phyloP scores from a whole-genome alignment of 2,888 invertebrate genomes.

The Esperia sulphurella region DNA sequence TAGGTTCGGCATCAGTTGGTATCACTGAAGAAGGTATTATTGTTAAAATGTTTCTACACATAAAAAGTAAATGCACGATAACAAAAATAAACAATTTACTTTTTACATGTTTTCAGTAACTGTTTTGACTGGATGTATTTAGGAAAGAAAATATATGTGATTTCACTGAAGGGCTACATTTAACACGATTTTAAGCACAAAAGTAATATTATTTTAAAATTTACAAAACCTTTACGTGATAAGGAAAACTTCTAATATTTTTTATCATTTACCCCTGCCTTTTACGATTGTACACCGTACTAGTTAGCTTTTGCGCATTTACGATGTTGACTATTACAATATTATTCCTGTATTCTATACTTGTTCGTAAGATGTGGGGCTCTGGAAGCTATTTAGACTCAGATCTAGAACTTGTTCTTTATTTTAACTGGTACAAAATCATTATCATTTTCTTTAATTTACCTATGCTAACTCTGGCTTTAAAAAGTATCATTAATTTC shows the following conservation, averaged over 20 bases:
- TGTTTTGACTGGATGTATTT: conserved; percentile 15
- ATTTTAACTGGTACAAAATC: neutral
- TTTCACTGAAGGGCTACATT: conserved; percentile 32
- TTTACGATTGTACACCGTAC: conserved; percentile 49
- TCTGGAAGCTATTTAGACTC: conserved; percentile 5
- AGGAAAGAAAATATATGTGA: conserved; percentile 25
- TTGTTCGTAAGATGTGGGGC: conserved; percentile 38
- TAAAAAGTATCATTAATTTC: neutral
- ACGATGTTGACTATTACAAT: conserved; percentile 75
- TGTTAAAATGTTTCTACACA: conserved; percentile 10
- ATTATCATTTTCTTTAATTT: conserved; percentile 15
- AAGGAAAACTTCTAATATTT: conserved; percentile 54
- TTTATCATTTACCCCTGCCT: conserved; percentile 67
- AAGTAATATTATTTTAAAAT: conserved; percentile 32
- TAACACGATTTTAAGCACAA: conserved; percentile 34
- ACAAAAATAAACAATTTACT: neutral
- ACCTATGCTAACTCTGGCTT: conserved; percentile 28
- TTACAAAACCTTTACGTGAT: conserved; percentile 37
- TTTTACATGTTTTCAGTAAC: conserved; percentile 1
- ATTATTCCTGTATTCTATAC: conserved; percentile 43
- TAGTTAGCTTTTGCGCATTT: conserved; percentile 73
- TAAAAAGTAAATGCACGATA: neutral
- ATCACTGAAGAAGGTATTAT: conserved; percentile 40
- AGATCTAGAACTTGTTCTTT: neutral
- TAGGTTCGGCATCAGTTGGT: conserved; percentile 33